A percentile compares a stretch with the other conserved stretches of the same genome.
Conservation (phyloP, 1,140 invertebrate genomes). For the Anastrepha ludens region DNA sequence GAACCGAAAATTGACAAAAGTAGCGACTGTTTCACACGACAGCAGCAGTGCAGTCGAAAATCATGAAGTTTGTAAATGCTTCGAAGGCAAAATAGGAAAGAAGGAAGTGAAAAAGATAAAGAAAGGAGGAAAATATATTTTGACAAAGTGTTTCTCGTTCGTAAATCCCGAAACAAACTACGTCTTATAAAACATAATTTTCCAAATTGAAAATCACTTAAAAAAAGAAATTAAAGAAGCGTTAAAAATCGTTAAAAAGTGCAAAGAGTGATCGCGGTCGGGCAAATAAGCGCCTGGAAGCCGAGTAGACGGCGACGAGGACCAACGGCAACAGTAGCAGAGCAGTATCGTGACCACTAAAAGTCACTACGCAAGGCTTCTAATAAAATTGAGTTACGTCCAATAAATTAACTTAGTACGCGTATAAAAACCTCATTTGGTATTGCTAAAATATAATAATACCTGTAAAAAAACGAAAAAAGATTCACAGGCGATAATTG, state of each 20-base stretch:
- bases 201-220: background rate
- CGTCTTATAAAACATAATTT: conserved; percentile 41
- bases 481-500: background rate
- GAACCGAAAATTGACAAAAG: conserved; percentile 1
- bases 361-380: background rate
- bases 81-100: conserved; percentile 54
- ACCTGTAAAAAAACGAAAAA: background rate
- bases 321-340: background rate
- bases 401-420: background rate
- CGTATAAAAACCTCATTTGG: background rate
- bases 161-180: background rate
- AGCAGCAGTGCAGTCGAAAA: conserved; percentile 15
- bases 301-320: background rate
- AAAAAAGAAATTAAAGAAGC: background rate
- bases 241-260: background rate
- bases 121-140: conserved; percentile 59
- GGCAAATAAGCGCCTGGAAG: conserved; percentile 15
- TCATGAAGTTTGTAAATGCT: conserved; percentile 57
- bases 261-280: conserved; percentile 1
- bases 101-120: conserved; percentile 60
- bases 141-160: conserved; percentile 24
- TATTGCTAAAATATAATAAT: background rate
- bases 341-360: background rate
- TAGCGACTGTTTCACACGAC: background rate
- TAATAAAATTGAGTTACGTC: background rate